These are phyloP conservation scores for Nephrotoma appendiculata DNA, from an alignment of 2,888 invertebrate genomes.

Conservation along the genomic window DNA sequence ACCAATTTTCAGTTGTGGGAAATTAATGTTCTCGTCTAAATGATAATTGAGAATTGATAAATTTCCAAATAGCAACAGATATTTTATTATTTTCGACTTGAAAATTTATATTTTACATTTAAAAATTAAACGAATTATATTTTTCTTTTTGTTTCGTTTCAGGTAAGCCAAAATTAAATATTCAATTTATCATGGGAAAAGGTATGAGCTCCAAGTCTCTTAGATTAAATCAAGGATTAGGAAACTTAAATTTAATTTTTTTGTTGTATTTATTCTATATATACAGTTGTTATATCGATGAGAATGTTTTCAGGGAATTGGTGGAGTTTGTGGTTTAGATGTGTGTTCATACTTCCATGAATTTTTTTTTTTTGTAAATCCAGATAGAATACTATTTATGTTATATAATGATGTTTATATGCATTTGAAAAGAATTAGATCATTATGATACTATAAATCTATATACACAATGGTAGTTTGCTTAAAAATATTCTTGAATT, in stretches of 20 bases:
- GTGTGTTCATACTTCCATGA: neutral
- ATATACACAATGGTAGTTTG: neutral
- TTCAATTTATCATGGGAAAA: neutral
- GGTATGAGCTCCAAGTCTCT: neutral
- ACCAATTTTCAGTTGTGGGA: neutral
- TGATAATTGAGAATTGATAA: neutral
- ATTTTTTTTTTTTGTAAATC: neutral
- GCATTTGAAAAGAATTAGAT: neutral
- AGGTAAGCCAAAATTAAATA: neutral
- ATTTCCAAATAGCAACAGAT: neutral
- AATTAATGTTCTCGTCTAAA: neutral
- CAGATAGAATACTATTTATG: neutral
- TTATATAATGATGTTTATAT: neutral
- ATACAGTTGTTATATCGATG: neutral
- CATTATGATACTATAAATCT: neutral
- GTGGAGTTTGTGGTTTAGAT: neutral
- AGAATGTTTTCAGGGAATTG: neutral
- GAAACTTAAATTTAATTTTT: neutral
- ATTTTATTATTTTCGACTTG: neutral
- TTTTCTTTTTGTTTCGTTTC: neutral
- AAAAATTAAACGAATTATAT: neutral
- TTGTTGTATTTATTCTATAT: neutral
- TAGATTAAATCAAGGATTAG: neutral
- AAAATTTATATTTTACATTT: neutral
- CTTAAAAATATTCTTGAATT: neutral